These are phyloP conservation scores for Channallabes apus DNA, from an alignment of 2,797 vertebrate genomes.

Conservation along the genomic window DNA sequence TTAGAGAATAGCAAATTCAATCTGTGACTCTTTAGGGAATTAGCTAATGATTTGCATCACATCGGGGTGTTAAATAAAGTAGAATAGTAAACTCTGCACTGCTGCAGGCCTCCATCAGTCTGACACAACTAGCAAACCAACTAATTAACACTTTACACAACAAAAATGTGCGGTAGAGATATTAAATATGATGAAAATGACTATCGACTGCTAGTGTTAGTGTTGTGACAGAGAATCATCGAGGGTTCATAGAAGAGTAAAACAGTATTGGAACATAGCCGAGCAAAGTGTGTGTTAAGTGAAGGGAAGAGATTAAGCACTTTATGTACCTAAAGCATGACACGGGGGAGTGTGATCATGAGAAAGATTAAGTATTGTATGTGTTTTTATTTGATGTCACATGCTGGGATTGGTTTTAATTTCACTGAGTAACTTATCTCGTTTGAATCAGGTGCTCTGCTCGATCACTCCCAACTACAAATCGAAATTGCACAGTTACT, in stretches of 20 bases:
- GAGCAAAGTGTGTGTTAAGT: constrained; percentile 7
- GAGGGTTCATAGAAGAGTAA: background rate
- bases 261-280: constrained; percentile 27
- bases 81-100: background rate
- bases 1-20: background rate
- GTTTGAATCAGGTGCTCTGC: constrained; percentile 20
- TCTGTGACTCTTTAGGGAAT: background rate
- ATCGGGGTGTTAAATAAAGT: background rate
- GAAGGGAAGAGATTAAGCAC: constrained; percentile 41
- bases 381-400: constrained; percentile 11
- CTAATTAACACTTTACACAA: background rate
- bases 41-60: background rate
- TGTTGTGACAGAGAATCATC: background rate
- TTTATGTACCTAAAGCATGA: constrained; percentile 34
- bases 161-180: background rate
- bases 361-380: constrained; percentile 18
- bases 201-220: background rate
- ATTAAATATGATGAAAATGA: background rate
- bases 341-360: constrained; percentile 8
- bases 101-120: background rate
- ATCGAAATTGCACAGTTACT: constrained; percentile 42
- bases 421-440: background rate
- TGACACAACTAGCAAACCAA: background rate
- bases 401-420: constrained; percentile 20
- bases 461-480: constrained; percentile 9